These are phyloP conservation scores for Ptychadena robeensis DNA, from an alignment of 2,797 vertebrate genomes.

Conservation along the genomic window DNA sequence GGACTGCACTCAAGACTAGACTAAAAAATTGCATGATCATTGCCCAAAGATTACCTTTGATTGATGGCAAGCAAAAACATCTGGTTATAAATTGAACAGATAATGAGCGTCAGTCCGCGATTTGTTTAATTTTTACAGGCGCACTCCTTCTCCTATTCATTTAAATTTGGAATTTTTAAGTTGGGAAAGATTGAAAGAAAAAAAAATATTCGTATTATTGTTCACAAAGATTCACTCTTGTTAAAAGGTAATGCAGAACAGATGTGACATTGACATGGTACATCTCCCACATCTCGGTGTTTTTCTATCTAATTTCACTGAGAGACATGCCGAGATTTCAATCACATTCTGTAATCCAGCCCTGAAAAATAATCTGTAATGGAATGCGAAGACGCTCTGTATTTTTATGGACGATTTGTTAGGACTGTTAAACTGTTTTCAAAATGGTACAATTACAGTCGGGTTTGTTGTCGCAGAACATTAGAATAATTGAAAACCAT, in stretches of 20 bases:
- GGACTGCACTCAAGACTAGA: slow-evolving; percentile 53
- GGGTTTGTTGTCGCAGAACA: too few species aligned
- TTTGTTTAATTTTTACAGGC: slow-evolving; percentile 58
- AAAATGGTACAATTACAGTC: neutral
- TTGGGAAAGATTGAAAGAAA: slow-evolving; percentile 36
- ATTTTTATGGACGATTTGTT: neutral
- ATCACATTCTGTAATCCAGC: slow-evolving; percentile 38
- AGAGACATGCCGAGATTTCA: slow-evolving; percentile 37
- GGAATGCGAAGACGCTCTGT: neutral
- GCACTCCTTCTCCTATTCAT: slow-evolving; percentile 42
- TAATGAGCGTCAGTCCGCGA: slow-evolving; percentile 48
- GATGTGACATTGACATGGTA: slow-evolving; percentile 47
- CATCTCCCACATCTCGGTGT: slow-evolving; percentile 34
- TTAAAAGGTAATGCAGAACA: slow-evolving; percentile 50
- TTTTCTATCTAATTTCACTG: slow-evolving; percentile 59
- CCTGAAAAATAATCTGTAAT: slow-evolving; percentile 29
- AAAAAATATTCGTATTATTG: slow-evolving; percentile 17
- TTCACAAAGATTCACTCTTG: slow-evolving; percentile 45
- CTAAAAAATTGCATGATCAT: slow-evolving; percentile 50
- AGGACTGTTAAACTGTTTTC: neutral
- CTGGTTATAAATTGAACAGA: slow-evolving; percentile 53
- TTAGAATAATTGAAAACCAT: too few species aligned
- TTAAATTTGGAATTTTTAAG: slow-evolving; percentile 48
- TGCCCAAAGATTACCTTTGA: slow-evolving; percentile 57
- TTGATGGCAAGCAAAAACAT: slow-evolving; percentile 59